Base-by-base conservation (phyloP, 2,888 invertebrate genomes). In the Aradus depressus region DNA sequence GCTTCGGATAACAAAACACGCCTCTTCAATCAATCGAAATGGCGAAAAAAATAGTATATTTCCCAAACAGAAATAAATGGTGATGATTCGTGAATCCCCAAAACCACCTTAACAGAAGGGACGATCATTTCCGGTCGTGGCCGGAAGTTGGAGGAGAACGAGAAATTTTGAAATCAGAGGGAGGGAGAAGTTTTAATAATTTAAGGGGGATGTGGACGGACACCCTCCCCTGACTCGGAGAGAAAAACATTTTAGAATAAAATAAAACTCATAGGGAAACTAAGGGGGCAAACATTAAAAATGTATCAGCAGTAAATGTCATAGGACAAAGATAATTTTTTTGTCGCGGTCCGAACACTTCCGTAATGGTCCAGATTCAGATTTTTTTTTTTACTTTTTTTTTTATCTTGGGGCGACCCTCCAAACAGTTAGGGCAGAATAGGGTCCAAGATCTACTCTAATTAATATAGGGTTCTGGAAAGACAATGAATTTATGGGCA, bases 241-340 rank as follows among this genome's bases (percentile, higher is more conserved):
- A 42, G 32, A 53, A 53, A 51, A 54, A 51, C 51, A 35, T 47
- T 51, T 34, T 44, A 26, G 38, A 54, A 51, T 48, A 48, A 54
- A 54, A 51, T 26, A 19, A 47, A 45, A 42, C 39, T 26, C 45
- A 18, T 38, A 37, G 37, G 31, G 28, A 31, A 45, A 41, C 25
- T 25, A 42, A 42, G 43, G 48, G 47, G 38, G 44, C 44, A 48
- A 49, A 48, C 50, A 55, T 55, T 55, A 55, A 55, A 55, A 52
- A 55, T 55, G 54, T 55, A 55, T 55, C 54, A 50, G 44, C 54
- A 55, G 51, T 55, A 55, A 55, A 52, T 48, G 54, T 55, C 54
- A 52, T 55, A 49, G 49, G 54, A 22, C 23, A 37, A 35, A 50
- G 50, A 50, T 50, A 50, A 50, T 50, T 50, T 50, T 50, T 50